phyloP scores from a whole-genome alignment of 2,113 vertebrate genomes.

The Semicossyphus pulcher region DNA sequence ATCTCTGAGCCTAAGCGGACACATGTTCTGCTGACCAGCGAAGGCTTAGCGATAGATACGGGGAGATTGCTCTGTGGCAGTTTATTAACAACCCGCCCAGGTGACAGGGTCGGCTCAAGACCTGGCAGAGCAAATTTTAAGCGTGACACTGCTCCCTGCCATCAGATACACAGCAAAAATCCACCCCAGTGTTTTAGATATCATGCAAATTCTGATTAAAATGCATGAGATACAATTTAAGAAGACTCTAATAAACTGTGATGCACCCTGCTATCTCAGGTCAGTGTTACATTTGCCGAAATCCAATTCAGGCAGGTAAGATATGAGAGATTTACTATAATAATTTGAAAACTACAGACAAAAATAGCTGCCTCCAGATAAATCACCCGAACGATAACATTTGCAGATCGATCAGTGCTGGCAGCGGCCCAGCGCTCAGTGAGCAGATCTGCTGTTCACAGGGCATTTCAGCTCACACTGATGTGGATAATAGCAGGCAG shows the following conservation, averaged over 20 bases:
- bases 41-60: constrained; percentile 39
- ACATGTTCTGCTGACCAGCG: constrained; percentile 73
- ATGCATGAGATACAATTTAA: constrained; percentile 52
- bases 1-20: constrained; percentile 55
- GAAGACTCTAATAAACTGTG: constrained; percentile 58
- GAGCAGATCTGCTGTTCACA: constrained; percentile 55
- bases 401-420: constrained; percentile 69
- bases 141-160: constrained; percentile 6
- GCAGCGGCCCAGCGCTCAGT: constrained; percentile 47
- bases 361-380: constrained; percentile 63
- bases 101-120: constrained; percentile 46
- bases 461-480: constrained; percentile 57
- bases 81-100: constrained; percentile 59
- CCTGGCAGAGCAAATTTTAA: constrained; percentile 35
- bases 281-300: constrained; percentile 55
- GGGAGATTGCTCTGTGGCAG: constrained; percentile 54
- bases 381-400: constrained; percentile 66
- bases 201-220: constrained; percentile 55
- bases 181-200: constrained; percentile 34
- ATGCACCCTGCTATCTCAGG: constrained; percentile 48
- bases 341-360: constrained; percentile 54
- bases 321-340: constrained; percentile 63
- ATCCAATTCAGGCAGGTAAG: constrained; percentile 40
- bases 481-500: constrained; percentile 53
- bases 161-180: constrained; percentile 38